These are phyloP conservation scores for Astreopora myriophthalma DNA, from an alignment of 64 coral and sea anemone species.

Conservation along the genomic window DNA sequence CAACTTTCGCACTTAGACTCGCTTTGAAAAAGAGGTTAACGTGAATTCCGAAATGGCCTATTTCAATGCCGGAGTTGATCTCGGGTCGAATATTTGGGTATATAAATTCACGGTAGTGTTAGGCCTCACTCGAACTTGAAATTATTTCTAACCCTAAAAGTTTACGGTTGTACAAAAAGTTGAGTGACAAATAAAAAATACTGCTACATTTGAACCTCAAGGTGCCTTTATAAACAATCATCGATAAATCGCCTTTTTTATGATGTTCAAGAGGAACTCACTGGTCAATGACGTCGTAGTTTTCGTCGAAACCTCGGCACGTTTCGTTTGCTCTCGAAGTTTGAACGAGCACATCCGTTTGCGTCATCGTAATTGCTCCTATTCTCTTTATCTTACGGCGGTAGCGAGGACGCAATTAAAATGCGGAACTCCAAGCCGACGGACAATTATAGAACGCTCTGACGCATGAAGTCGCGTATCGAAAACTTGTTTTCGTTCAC, in stretches of 20 bases:
- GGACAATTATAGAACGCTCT: neutral
- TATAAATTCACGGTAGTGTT: too few species aligned
- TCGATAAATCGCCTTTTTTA: neutral
- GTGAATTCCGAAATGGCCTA: too few species aligned
- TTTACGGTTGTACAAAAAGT: too few species aligned
- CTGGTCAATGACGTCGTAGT: neutral
- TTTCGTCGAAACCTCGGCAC: conserved; percentile 9
- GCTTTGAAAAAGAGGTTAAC: too few species aligned
- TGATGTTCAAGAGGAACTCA: neutral
- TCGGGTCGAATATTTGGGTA: too few species aligned
- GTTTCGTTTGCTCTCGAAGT: neutral
- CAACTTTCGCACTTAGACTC: too few species aligned
- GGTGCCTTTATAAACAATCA: too few species aligned
- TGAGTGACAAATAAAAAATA: too few species aligned
- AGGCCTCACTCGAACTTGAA: too few species aligned
- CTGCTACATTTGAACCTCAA: too few species aligned
- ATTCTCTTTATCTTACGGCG: neutral
- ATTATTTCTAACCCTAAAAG: too few species aligned
- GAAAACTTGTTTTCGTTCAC: neutral
- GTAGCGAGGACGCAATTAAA: neutral
- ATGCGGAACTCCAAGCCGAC: neutral
- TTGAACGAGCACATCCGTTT: conserved; percentile 10
- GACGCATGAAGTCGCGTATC: neutral
- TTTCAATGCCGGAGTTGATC: too few species aligned
- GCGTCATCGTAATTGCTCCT: conserved; percentile 12